Evolutionary conservation across 2,888 invertebrate genomes (phyloP).

Genomic region (Coremacera marginata): DNA sequence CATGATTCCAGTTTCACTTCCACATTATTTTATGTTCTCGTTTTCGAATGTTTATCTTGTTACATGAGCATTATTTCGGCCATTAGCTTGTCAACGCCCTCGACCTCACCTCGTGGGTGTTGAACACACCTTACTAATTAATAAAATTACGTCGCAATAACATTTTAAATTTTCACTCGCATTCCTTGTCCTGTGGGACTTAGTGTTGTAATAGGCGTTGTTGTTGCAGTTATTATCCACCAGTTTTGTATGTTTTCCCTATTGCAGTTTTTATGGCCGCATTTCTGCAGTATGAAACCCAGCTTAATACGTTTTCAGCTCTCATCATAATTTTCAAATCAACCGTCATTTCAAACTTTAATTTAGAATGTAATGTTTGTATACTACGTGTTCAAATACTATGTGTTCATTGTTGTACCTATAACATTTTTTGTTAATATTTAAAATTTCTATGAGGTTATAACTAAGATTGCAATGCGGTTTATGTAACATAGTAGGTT

Average conservation of each 20-base stretch:
- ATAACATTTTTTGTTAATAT: too few species aligned
- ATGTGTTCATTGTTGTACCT: too few species aligned
- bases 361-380: too few species aligned
- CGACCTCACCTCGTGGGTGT: background rate
- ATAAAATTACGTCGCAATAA: slow-evolving; percentile 48
- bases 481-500: too few species aligned
- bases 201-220: background rate
- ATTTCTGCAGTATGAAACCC: too few species aligned
- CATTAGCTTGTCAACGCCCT: background rate
- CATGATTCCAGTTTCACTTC: background rate
- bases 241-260: background rate
- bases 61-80: background rate
- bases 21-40: background rate
- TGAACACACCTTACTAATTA: slow-evolving; percentile 60
- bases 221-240: background rate
- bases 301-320: too few species aligned
- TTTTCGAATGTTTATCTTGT: background rate
- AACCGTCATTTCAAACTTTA: too few species aligned
- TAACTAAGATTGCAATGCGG: too few species aligned
- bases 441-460: too few species aligned
- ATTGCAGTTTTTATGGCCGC: background rate
- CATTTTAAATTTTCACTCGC: background rate
- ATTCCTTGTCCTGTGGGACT: background rate
- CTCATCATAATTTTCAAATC: too few species aligned
- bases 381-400: too few species aligned